Base-by-base conservation (phyloP, 2,113 vertebrate species). In the Hyla sarda region DNA sequence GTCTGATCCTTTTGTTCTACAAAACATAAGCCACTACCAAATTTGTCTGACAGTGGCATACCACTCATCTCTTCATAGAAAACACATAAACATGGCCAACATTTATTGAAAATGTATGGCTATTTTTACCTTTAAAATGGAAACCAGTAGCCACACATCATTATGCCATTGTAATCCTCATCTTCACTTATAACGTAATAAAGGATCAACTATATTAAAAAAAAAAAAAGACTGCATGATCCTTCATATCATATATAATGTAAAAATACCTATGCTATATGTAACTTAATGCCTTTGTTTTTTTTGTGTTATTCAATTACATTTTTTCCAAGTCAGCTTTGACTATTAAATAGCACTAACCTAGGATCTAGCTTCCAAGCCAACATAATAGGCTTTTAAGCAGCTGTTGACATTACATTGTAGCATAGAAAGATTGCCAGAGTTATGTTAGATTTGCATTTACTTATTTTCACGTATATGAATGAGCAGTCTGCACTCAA, bases 361-460 rank as follows among this genome's bases (percentile, higher is more conserved):
- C 75, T 34, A 32, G 19, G 30, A 54, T 77, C 50, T 47, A 77
- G 48, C 34, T 25, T 37, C 58, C 58, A 81, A 65, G 56, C 56
- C 54, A 81, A 30, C 8, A 32, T 67, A 85, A 58, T 71, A 91
- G 91, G 92, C 91, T 91, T 92, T 90, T 87, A 89, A 90, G 86
- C 89, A 90, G 84, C 88, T 88, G 89, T 92, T 90, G 89, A 93
- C 90, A 92, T 89, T 93, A 86, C 85, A 90, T 65, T 67, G 72
- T 84, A 90, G 89, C 75, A 90, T 89, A 88, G 81, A 89, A 77
- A 90, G 89, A 89, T 88, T 90, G 87, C 83, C 90, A 90, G 90
- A 91, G 87, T 85, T 87, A 69, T 85, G 72, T 56, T 87, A 77
- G 74, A 83, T 89, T 93, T 90, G 88, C 85, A 91, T 93, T 91